Base-by-base conservation (phyloP, 2,797 vertebrate species). In the Acanthiza pusilla region DNA sequence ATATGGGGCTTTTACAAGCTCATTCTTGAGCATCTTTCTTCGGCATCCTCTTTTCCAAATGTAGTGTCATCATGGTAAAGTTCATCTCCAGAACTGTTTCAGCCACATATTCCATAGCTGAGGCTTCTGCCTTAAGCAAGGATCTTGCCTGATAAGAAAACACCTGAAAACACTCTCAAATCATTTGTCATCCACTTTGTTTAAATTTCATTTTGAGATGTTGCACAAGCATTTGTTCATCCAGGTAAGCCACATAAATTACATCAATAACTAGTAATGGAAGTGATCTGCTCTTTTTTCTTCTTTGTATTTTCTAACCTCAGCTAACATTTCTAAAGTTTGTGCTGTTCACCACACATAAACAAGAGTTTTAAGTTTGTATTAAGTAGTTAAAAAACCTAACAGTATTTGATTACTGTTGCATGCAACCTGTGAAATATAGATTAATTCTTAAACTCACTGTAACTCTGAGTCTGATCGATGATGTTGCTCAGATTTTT, bases 1-100 rank as follows among this genome's bases (percentile, higher is more conserved):
- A 94, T 72, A 76, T 73, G 34, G 89, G 85, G 68, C n/a, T 97
- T 96, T 94, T 95, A 96, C 94, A 92, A 94, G 60, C 71, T 90
- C 63, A 87, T 94, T 95, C 89, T 94, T 95, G 76, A 96, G 89
- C 88, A 94, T 91, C 94, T 94, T 89, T 81, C 48, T 34, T 89
- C 78, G 80, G 48, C 50, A 91, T 92, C 92, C 77, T 91, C 66
- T 88, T 75, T 82, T 89, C 82, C 92, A 84, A 68, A 74, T 61
- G 67, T 71, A 82, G 71, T 58, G 63, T 96, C 77, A 88, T 80
- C 29, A 30, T 45, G 74, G 58, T 38, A 48, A 84, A 68, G 51
- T 79, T 96, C 68, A 66, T 88, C 91, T 93, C 63, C 7, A 4
- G 45, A 71, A 66, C 25, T 54, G 74, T 68, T 94, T 81, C 76